Evolutionary conservation across 2,797 vertebrate species (phyloP), one percentile per base, ranked within the genome.

Genomic region (Limosa lapponica): DNA sequence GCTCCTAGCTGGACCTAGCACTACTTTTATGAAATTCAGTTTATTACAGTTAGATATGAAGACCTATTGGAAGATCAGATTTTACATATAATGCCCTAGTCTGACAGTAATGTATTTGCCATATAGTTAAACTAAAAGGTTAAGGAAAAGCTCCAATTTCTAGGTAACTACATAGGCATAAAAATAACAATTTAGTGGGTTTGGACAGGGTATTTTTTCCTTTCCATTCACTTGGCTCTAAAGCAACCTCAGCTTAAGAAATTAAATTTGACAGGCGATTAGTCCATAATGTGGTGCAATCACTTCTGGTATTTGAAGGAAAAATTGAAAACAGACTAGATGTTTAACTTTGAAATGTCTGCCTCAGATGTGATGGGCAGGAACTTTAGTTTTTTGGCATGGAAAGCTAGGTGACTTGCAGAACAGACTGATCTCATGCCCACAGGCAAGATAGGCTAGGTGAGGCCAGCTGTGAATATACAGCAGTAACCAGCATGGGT

Each of bases 211-310:
- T 82, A 79, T 95, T 96, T 95, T 96, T 87, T 69, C 20, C n/a
- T 80, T 96, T 97, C 93, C 64, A 95, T 93, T 96, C 92, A 78
- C 85, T 96, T 92, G 57, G 57, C 87, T 96, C 66, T 96, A 94
- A 93, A 95, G 92, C 78, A 93, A 72, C 69, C 73, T 93, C 82
- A 94, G 71, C 74, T 92, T 96, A 94, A 97, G 96, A 96, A 97
- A 97, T 97, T 96, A 92, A 96, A 95, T 97, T 97, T 97, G 97
- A 96, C 96, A 97, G 91, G 93, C 4, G 37, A 96, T 97, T 97
- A 96, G 96, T 86, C 91, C 79, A 93, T 97, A 97, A 97, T 94
- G 94, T 61, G 72, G 74, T 91, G 48, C 90, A 96, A 95, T 96
- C 94, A 84, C 90, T 96, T 82, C 83, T 83, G 83, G 90, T 96